phyloP scores from a whole-genome alignment of 1,140 invertebrate species.

The Pantala flavescens region DNA sequence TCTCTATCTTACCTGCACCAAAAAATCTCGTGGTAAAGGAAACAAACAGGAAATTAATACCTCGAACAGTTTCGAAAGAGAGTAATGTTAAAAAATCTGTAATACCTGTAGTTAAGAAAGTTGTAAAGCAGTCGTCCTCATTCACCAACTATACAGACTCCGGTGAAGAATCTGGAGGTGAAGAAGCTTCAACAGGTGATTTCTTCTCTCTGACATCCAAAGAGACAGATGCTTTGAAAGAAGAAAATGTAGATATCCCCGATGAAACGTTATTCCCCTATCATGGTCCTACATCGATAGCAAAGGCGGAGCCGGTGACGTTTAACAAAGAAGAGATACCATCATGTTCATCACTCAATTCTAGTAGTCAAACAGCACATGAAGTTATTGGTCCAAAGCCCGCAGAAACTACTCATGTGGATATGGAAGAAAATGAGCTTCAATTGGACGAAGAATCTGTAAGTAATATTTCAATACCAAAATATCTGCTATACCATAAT shows the following conservation, averaged over 20 bases:
- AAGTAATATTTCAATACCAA: constrained; percentile 22
- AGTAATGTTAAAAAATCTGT: constrained; percentile 24
- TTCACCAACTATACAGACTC: constrained; percentile 5
- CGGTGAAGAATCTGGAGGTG: constrained; percentile 27
- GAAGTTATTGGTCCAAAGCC: background rate
- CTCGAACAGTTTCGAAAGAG: constrained; percentile 6
- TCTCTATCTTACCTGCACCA: background rate
- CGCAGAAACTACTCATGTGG: background rate
- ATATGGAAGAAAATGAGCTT: constrained; percentile 24
- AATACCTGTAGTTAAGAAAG: background rate
- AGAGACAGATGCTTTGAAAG: background rate
- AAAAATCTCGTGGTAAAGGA: constrained; percentile 1
- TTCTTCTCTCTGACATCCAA: constrained; percentile 15
- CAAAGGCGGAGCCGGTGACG: background rate
- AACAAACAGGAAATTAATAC: background rate
- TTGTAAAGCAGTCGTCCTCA: background rate
- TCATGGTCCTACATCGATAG: too few relatives aligned
- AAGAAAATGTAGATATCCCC: background rate
- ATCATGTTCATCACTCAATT: constrained; percentile 16
- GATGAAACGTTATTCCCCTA: background rate
- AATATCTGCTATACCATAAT: background rate
- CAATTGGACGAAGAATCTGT: constrained; percentile 38
- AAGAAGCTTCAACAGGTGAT: constrained; percentile 24
- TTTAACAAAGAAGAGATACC: constrained; percentile 12
- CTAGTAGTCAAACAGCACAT: background rate